A percentile compares a stretch with the other conserved stretches of the same genome.
These are phyloP conservation scores for Octonoba sinensis DNA, from an alignment of 2,888 invertebrate species.

Conservation along the genomic window DNA sequence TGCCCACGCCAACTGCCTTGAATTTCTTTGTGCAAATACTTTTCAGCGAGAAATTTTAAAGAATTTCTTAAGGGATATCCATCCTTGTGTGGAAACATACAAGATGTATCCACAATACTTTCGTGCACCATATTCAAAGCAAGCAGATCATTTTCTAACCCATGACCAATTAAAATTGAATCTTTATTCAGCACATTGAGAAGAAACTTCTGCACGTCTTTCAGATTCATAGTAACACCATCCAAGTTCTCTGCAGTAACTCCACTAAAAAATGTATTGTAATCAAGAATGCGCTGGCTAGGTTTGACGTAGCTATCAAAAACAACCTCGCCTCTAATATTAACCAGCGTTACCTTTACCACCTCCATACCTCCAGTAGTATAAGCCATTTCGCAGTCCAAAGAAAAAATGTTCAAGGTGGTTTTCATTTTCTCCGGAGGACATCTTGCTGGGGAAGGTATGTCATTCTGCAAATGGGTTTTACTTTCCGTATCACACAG, in stretches of 20 bases:
- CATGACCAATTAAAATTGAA: slow-evolving; percentile 31
- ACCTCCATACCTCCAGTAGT: slow-evolving; percentile 38
- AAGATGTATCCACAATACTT: slow-evolving; percentile 38
- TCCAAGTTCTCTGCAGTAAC: slow-evolving; percentile 3
- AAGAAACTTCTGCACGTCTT: slow-evolving; percentile 14
- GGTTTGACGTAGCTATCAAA: slow-evolving; percentile 36
- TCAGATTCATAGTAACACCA: slow-evolving; percentile 17
- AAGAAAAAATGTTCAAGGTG: slow-evolving; percentile 18
- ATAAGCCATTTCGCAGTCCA: slow-evolving; percentile 46
- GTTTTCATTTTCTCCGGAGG: not conserved
- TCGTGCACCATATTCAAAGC: slow-evolving; percentile 34
- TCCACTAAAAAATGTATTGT: slow-evolving; percentile 37
- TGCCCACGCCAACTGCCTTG: slow-evolving; percentile 21
- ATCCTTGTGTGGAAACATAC: slow-evolving; percentile 23
- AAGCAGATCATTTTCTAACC: slow-evolving; percentile 30
- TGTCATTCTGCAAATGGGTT: too few relatives aligned
- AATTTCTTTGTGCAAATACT: slow-evolving; percentile 17
- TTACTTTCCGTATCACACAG: too few relatives aligned
- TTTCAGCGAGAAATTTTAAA: slow-evolving; percentile 27
- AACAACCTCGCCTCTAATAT: slow-evolving; percentile 2
- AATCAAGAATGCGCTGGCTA: slow-evolving; percentile 18
- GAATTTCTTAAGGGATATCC: slow-evolving; percentile 25
- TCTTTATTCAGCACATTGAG: slow-evolving; percentile 22
- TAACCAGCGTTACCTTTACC: slow-evolving; percentile 15
- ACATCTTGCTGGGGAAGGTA: too few relatives aligned